phyloP scores from a whole-genome alignment of 2,113 vertebrate species.

The rat (Rattus norvegicus) region DNA sequence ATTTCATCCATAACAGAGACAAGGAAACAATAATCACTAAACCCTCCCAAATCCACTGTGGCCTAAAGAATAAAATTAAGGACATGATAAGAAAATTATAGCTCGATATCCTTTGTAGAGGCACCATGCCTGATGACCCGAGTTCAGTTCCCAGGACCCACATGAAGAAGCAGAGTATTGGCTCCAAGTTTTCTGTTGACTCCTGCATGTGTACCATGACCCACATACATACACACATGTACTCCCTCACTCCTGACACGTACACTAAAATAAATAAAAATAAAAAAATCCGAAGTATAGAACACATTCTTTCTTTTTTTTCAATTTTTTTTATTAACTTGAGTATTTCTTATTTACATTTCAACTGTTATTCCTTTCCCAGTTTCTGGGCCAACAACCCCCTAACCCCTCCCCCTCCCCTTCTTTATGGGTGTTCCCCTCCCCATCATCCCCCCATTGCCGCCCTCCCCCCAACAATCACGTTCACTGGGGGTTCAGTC shows the following conservation, averaged over 20 bases:
- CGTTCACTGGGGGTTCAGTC: too few species aligned
- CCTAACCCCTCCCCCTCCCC: too few species aligned
- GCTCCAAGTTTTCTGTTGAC: neutral
- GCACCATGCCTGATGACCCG: neutral
- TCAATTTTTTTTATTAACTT: too few species aligned
- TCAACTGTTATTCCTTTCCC: too few species aligned
- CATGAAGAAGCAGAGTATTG: too few species aligned
- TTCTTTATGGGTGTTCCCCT: too few species aligned
- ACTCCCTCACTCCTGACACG: too few species aligned
- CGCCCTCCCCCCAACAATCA: too few species aligned
- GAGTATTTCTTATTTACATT: too few species aligned
- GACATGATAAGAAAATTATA: neutral
- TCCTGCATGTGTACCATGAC: neutral
- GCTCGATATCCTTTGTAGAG: neutral
- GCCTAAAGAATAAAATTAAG: neutral
- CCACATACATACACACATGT: neutral
- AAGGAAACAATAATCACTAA: neutral
- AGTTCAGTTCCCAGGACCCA: neutral
- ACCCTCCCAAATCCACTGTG: neutral
- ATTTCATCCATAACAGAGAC: neutral
- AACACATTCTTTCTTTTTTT: neutral
- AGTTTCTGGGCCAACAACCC: too few species aligned
- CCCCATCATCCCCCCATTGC: too few species aligned
- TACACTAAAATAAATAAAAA: neutral
- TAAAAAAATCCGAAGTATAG: neutral